A percentile compares a stretch with the other conserved stretches of the same genome.
Evolutionary conservation across 2,888 invertebrate species (phyloP).

Genomic region (Parnassius mnemosyne): DNA sequence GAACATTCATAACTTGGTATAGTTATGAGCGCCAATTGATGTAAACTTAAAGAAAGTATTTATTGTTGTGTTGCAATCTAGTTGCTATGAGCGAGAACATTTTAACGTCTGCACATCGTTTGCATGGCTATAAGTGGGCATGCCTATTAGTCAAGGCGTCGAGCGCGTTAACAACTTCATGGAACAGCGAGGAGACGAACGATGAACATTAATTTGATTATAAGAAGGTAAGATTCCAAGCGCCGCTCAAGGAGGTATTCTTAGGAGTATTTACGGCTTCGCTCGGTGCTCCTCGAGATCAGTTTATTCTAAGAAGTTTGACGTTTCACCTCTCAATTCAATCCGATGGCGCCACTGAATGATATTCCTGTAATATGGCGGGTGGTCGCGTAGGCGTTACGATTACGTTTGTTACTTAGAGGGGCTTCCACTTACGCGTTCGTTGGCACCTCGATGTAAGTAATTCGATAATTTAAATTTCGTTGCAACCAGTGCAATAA

Average conservation of each 20-base stretch:
- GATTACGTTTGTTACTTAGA: constrained; percentile 2
- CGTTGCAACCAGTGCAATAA: constrained; percentile 43
- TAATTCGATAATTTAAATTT: constrained; percentile 22
- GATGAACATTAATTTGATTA: constrained; percentile 43
- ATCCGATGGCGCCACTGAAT: constrained; percentile 36
- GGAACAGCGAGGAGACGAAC: constrained; percentile 37
- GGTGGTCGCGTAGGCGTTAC: constrained; percentile 15
- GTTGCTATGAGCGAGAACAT: not conserved
- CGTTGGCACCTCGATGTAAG: constrained; percentile 15
- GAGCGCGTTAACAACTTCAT: constrained; percentile 48
- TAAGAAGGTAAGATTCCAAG: constrained; percentile 34
- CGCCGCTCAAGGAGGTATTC: constrained; percentile 26
- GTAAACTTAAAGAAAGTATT: not conserved
- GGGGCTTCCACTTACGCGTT: constrained; percentile 17
- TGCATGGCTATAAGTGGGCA: constrained; percentile 49
- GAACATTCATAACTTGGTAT: constrained; percentile 1
- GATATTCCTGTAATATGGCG: constrained; percentile 36
- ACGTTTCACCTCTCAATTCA: constrained; percentile 26
- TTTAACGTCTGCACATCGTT: constrained; percentile 34
- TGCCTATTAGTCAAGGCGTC: constrained; percentile 53
- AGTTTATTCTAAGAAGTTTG: constrained; percentile 37
- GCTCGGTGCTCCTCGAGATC: constrained; percentile 29
- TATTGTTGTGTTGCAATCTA: not conserved
- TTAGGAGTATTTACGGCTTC: constrained; percentile 40
- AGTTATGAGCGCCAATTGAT: not conserved